Base-by-base conservation (phyloP, 2,113 vertebrate genomes). In the Ammodytes dubius region DNA sequence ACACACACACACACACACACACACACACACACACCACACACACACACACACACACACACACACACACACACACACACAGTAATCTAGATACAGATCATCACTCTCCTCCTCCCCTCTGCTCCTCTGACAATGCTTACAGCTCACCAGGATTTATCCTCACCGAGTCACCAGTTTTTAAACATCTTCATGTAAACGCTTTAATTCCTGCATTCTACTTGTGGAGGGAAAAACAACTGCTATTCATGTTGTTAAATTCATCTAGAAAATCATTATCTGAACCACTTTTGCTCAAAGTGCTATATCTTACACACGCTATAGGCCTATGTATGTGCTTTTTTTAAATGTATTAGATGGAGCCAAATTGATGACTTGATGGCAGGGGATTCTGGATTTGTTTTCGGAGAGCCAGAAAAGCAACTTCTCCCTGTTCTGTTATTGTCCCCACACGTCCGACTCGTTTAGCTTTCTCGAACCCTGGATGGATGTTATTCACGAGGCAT, bases 1-100 rank as follows among this genome's bases (percentile, higher is more conserved):
- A 83, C 77, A 70, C 81, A 70, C 77, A 75, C 78, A 37, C 52
- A 60, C 72, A 11, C 37, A 83, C 77, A 70, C 81, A 70, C 77
- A 75, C n/a, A 27, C 9, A 15, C 1, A 56, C 83, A 78, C 81
- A 72, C 83, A 84, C 88, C 42, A n/a, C 76, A 35, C 58, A 74
- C 74, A 11, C 37, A 83, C 77, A 70, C 81, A 70, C 77, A 75
- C 78, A 37, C 52, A 60, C 72, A 11, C 37, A 83, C 77, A 70
- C 81, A 70, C 77, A 75, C n/a, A 27, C 9, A 15, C 1, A 56
- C 83, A 78, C 81, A 72, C 83, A 84, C 88, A 79, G 82, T 86
- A 84, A 90, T 89, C 87, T 88, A 82, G 88, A 88, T 88, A 84
- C 84, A 82, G 88, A 92, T 91, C 89, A 83, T 91, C 88, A 81